Base-by-base conservation (phyloP, 2,888 invertebrate species). In the Rugalucina vietnamica region DNA sequence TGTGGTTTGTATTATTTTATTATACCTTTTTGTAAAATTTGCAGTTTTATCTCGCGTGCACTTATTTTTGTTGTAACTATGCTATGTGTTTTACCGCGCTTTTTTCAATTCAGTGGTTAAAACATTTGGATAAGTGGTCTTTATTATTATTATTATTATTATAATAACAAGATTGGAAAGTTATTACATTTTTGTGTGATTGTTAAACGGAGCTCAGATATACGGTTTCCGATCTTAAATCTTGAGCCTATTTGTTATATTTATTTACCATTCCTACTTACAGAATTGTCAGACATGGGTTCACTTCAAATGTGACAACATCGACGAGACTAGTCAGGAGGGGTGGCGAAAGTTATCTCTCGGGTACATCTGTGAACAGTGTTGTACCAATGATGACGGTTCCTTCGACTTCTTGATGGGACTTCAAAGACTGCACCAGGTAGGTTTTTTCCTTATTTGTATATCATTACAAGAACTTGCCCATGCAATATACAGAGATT, bases 401-500 rank as follows among this genome's bases (percentile, higher is more conserved):
- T 60, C n/a, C 24, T 60, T 60, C n/a, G 60, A 60, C n/a, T 60
- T 12, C 60, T 29, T 60, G 60, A 60, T 60, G 60, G 60, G 60
- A 8, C 24, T 60, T 60, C 24, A 60, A n/a, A 60, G 60, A 60
- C 29, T 60, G 60, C 12, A 29, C 8, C 12, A 60, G 60, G 60
- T 60, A 60, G 10, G 60, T 12, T 43, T 43, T 43, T 43, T 18
- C n/a, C n/a, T n/a, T n/a, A n/a, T n/a, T n/a, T n/a, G n/a, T n/a
- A n/a, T n/a, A n/a, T n/a, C n/a, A n/a, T n/a, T n/a, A n/a, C n/a
- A n/a, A n/a, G n/a, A n/a, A n/a, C n/a, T n/a, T n/a, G n/a, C n/a
- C n/a, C n/a, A n/a, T n/a, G n/a, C n/a, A n/a, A n/a, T n/a, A n/a
- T n/a, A n/a, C n/a, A n/a, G n/a, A n/a, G n/a, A n/a, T n/a, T n/a